Conservation (phyloP, 1,140 invertebrate genomes). For the Caerostris extrusa region DNA sequence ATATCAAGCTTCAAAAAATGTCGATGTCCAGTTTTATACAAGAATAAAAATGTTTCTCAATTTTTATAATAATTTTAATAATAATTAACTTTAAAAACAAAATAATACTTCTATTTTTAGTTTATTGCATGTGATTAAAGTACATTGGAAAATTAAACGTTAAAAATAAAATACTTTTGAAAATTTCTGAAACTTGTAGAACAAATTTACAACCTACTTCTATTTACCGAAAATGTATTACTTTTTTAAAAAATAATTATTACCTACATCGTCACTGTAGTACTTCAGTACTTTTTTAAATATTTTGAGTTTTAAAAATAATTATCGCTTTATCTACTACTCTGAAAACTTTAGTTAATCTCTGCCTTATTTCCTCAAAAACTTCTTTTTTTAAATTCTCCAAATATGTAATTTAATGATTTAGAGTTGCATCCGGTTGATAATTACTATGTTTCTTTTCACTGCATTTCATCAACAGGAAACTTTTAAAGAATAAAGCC, state of each 20-base stretch:
- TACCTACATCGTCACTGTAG: neutral
- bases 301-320: neutral
- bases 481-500: neutral
- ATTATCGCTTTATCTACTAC: neutral
- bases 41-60: too few species aligned
- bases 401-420: conserved; percentile 7
- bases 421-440: neutral
- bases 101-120: too few species aligned
- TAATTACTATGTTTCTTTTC: neutral
- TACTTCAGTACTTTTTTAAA: neutral
- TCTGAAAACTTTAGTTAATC: neutral
- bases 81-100: too few species aligned
- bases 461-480: neutral
- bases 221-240: neutral
- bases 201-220: neutral
- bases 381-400: neutral
- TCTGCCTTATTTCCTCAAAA: neutral
- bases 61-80: too few species aligned
- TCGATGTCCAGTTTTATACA: too few species aligned
- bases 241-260: neutral
- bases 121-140: too few species aligned
- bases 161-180: too few species aligned
- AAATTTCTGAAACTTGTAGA: too few species aligned
- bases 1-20: too few species aligned
- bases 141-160: too few species aligned